Evolutionary conservation across 2,888 invertebrate species (phyloP), one percentile per base, ranked within the genome.

Genomic region (Acheta domesticus): DNA sequence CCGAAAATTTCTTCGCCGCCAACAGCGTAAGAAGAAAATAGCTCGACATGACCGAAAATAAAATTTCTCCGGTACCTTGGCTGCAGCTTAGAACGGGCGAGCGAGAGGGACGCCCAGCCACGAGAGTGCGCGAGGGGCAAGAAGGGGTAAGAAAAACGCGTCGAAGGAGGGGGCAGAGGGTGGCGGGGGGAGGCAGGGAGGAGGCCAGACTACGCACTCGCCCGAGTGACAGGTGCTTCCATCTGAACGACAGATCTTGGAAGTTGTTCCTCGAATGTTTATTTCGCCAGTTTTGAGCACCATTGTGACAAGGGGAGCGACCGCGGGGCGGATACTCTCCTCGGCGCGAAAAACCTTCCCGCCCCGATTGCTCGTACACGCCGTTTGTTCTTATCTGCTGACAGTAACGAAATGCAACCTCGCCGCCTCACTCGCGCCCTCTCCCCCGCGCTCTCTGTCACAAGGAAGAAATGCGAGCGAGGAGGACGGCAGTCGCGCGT

Each of bases 141-240:
- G 75, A 75, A 75, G 48, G 16, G 20, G 75, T 49, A 36, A 75
- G 75, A 20, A 36, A n/a, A 75, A 16, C 21, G 50, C n/a, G 23
- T 14, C 12, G 21, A 77, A n/a, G 50, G 50, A 20, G 48, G 62
- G 49, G 36, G 23, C 20, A 77, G 50, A 49, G 48, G 19, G 48
- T 36, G 76, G 20, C 19, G 21, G 21, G n/a, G 23, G 8, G 77
- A 50, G 23, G 23, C 48, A 8, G n/a, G 23, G 14, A 76, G 48
- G 50, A 36, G 75, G 49, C 77, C 50, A 74, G 77, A 73, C 62
- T 62, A 21, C 12, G 76, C 76, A 80, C 62, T 5, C 49, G 76
- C 20, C 20, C 16, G 76, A 50, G 80, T 20, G 77, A 77, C 79
- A 81, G 80, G 80, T 81, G 80, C 76, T 79, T 75, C 78, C 80